Conservation (phyloP, 1,140 invertebrate species). For the Macrobrachium nipponense region DNA sequence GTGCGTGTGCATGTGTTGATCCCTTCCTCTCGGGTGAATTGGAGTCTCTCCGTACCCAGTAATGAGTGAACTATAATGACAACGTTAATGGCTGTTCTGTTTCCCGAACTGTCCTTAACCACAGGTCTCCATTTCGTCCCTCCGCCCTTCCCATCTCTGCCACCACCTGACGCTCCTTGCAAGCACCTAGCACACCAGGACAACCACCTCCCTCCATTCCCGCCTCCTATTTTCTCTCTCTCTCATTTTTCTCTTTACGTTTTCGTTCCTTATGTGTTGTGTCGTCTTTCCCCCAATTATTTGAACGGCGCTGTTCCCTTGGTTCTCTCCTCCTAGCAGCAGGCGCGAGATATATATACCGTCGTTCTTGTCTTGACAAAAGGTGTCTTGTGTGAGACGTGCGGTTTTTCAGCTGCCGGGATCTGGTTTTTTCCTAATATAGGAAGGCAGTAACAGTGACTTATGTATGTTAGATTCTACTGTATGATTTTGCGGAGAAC, state of each 20-base stretch:
- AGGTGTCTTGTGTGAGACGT: not conserved
- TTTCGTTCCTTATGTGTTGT: not conserved
- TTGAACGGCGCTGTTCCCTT: not conserved
- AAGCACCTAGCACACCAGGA: not conserved
- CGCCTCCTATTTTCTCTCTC: not conserved
- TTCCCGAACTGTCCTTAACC: too few relatives aligned
- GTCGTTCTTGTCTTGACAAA: too few relatives aligned
- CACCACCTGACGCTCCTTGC: not conserved
- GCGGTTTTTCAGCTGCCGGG: not conserved
- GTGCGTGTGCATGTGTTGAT: too few relatives aligned
- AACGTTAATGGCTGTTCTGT: too few relatives aligned
- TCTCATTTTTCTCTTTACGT: not conserved
- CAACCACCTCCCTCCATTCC: not conserved
- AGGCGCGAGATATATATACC: too few relatives aligned
- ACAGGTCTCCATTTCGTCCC: too few relatives aligned
- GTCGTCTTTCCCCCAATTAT: not conserved
- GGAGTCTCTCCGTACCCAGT: too few relatives aligned
- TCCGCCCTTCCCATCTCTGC: too few relatives aligned
- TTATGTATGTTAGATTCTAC: not conserved
- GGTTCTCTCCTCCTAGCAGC: not conserved
- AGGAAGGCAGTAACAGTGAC: not conserved
- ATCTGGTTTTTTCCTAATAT: not conserved
- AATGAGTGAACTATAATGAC: too few relatives aligned
- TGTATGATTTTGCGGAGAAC: not conserved
- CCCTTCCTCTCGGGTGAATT: too few relatives aligned